Percentiles rank a stretch among this genome's conserved stretches.
phyloP scores from a whole-genome alignment of 2,888 invertebrate species.

The Latrodectus elegans region DNA sequence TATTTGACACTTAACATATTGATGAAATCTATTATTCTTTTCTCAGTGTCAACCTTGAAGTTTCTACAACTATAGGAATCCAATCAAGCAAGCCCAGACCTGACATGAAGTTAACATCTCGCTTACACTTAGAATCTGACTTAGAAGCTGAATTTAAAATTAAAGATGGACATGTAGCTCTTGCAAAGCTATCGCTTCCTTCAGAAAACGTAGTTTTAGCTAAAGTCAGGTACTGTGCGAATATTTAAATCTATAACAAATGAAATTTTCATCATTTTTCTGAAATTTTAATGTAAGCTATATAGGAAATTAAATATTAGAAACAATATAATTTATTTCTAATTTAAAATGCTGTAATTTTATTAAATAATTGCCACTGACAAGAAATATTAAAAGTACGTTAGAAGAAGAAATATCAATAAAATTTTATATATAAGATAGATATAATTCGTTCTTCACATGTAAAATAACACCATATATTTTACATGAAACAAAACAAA shows the following conservation, averaged over 20 bases:
- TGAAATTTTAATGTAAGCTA: background rate
- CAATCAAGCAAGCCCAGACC: conserved; percentile 46
- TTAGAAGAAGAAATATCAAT: too few species aligned
- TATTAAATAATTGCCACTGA: too few species aligned
- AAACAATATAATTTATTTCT: too few species aligned
- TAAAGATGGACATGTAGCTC: conserved; percentile 41
- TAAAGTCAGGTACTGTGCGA: conserved; percentile 45
- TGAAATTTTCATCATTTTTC: too few species aligned
- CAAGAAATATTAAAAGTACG: too few species aligned
- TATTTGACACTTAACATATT: background rate
- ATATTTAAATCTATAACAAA: too few species aligned
- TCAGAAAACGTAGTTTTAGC: conserved; percentile 48
- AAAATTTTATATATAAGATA: too few species aligned
- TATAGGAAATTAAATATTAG: too few species aligned
- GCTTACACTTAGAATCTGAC: conserved; percentile 44
- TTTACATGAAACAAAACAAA: too few species aligned
- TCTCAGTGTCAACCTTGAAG: conserved; percentile 50
- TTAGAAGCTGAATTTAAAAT: conserved; percentile 40
- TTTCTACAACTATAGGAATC: conserved; percentile 46
- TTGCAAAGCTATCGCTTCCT: conserved; percentile 38
- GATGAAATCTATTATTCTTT: background rate
- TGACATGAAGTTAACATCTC: conserved; percentile 39
- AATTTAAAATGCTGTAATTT: too few species aligned
- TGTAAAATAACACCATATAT: too few species aligned
- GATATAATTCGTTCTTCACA: too few species aligned